phyloP scores from a whole-genome alignment of 2,888 invertebrate species.

The Rhagophthalmus giganteus region DNA sequence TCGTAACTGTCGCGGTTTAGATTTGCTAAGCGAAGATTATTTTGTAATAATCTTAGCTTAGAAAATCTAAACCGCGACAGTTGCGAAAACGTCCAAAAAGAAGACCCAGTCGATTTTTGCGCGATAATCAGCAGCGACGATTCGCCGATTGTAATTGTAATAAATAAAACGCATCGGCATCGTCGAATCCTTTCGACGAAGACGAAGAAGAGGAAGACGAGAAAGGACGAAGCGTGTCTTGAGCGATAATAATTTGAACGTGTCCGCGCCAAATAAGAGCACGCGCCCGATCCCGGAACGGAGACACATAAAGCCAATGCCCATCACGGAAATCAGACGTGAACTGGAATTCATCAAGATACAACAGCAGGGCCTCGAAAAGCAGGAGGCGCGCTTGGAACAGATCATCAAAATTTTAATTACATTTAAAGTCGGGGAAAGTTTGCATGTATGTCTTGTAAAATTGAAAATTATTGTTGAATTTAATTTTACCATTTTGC shows the following conservation, averaged over 20 bases:
- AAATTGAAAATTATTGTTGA: too few relatives aligned
- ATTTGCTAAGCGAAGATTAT: too few relatives aligned
- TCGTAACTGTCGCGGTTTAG: too few relatives aligned
- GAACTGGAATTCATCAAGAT: constrained; percentile 83
- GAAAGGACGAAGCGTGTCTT: constrained; percentile 63
- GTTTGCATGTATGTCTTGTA: too few relatives aligned
- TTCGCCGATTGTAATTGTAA: neutral
- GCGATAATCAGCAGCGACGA: constrained; percentile 5
- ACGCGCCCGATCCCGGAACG: constrained; percentile 71
- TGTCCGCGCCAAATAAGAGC: constrained; percentile 60
- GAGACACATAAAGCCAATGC: constrained; percentile 64
- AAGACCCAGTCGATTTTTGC: constrained; percentile 4
- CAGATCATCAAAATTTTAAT: constrained; percentile 85
- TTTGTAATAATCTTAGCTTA: constrained; percentile 8
- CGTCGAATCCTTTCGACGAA: constrained; percentile 44
- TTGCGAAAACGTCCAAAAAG: constrained; percentile 8
- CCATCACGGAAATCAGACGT: constrained; percentile 64
- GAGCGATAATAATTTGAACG: constrained; percentile 51
- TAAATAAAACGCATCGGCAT: too few relatives aligned
- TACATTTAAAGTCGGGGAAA: too few relatives aligned
- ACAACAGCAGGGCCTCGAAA: constrained; percentile 85
- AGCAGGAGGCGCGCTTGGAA: constrained; percentile 88
- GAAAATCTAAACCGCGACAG: constrained; percentile 4
- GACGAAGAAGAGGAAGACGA: constrained; percentile 47
- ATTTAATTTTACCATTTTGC: too few relatives aligned